Evolutionary conservation across 1,140 invertebrate species (phyloP), one percentile per base, ranked within the genome.

Genomic region (Archegozetes longisetosus): DNA sequence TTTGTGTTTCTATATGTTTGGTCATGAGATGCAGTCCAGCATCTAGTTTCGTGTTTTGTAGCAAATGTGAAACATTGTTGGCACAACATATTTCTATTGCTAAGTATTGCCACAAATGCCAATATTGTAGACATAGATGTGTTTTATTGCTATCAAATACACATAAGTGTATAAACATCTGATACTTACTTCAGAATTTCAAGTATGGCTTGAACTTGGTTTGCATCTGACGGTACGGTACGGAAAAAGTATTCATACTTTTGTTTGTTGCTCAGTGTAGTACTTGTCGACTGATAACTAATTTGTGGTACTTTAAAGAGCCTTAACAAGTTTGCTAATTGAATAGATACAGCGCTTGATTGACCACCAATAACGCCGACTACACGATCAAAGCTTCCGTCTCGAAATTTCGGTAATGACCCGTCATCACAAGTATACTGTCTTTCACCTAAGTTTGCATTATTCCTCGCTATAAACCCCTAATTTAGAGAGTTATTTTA

Each of bases 151-250:
- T n/a, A n/a, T n/a, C n/a, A n/a, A n/a, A n/a, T n/a, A n/a, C n/a
- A n/a, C n/a, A n/a, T n/a, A n/a, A n/a, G n/a, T n/a, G n/a, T n/a
- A n/a, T n/a, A n/a, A n/a, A n/a, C n/a, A n/a, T n/a, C n/a, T n/a
- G 9, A 53, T 70, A 95, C 81, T 62, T 75, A 74, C 57, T 79
- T 80, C 20, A 95, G 84, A 63, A 95, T 88, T 66, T 92, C 87
- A 1, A 94, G 86, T 86, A 96, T 95, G 0, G 87, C 91, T 68
- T 88, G 84, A 0, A 91, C 90, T 74, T 95, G 91, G 73, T 94
- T 84, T 66, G 87, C 83, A 72, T 96, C 91, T 1, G 88, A 93
- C 0, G 92, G 90, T 66, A 96, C 94, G 1, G 92, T 96, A 26
- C 92, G 76, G 1, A 86, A 85, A 72, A 95, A 95, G 70, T 88